Evolutionary conservation across 2,113 vertebrate genomes (phyloP).

Genomic region (Anthoscopus minutus): DNA sequence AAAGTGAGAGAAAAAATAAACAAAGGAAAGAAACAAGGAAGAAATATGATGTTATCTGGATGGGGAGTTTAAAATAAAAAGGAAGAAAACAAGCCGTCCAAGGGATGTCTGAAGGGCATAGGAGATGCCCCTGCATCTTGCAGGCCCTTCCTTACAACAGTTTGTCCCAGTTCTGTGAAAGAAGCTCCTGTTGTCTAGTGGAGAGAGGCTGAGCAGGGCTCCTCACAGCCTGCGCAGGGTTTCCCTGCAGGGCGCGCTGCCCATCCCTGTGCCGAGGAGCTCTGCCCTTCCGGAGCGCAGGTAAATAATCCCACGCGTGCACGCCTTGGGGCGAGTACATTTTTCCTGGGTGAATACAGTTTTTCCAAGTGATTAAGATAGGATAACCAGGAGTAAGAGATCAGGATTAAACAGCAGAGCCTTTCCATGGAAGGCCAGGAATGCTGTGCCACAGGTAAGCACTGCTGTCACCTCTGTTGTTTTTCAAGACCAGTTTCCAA

Average conservation of each 20-base stretch:
- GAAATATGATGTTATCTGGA: background rate
- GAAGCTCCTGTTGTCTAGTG: background rate
- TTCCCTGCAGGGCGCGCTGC: background rate
- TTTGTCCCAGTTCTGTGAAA: background rate
- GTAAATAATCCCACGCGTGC: background rate
- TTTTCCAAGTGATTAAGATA: background rate
- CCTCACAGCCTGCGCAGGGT: background rate
- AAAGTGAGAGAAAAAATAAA: background rate
- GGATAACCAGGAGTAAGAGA: background rate
- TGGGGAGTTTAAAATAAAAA: background rate
- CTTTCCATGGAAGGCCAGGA: background rate
- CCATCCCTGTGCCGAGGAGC: background rate
- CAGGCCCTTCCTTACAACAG: background rate
- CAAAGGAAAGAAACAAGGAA: background rate
- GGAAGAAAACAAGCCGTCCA: background rate
- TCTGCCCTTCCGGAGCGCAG: background rate
- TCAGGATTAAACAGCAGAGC: background rate
- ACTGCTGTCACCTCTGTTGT: background rate
- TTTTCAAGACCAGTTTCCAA: background rate
- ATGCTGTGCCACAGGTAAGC: background rate
- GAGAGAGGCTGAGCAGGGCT: background rate
- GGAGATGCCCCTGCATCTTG: background rate
- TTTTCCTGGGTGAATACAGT: conserved; percentile 9
- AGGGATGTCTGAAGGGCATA: background rate
- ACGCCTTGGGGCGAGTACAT: background rate